Conservation (phyloP, 2,113 vertebrate species). For the Heterochromis multidens region DNA sequence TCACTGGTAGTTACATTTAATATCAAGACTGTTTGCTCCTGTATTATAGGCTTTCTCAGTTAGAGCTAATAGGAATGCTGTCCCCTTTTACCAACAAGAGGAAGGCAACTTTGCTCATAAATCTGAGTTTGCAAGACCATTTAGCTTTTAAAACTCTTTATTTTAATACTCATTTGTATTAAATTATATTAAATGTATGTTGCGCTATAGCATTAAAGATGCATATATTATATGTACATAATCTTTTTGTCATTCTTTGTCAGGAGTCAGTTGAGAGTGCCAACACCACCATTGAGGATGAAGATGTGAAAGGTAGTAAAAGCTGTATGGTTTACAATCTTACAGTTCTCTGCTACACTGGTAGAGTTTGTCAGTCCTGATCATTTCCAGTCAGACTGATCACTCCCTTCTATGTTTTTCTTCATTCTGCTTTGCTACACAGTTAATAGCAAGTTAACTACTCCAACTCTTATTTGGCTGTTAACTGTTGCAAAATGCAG, state of each 20-base stretch:
- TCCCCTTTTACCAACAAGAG: not conserved
- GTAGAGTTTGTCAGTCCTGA: not conserved
- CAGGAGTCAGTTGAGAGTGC: constrained; percentile 97
- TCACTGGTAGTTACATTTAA: not conserved
- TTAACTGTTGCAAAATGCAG: constrained; percentile 1
- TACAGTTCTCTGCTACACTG: not conserved
- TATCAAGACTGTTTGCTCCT: not conserved
- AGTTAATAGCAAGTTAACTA: not conserved
- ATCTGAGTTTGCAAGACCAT: not conserved
- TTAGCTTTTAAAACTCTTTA: not conserved
- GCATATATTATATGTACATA: not conserved
- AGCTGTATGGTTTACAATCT: not conserved
- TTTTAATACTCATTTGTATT: not conserved
- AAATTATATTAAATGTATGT: not conserved
- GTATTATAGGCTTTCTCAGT: not conserved
- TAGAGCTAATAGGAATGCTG: not conserved
- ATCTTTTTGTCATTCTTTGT: constrained; percentile 23
- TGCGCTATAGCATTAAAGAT: not conserved
- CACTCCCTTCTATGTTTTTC: not conserved
- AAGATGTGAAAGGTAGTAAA: constrained; percentile 94
- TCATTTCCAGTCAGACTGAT: not conserved
- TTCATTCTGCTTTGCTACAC: not conserved
- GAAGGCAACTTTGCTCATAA: not conserved
- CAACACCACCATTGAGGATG: constrained; percentile 97
- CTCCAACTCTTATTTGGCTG: not conserved